Base-by-base conservation (phyloP, 2,113 vertebrate species). In the Scopus umbretta region DNA sequence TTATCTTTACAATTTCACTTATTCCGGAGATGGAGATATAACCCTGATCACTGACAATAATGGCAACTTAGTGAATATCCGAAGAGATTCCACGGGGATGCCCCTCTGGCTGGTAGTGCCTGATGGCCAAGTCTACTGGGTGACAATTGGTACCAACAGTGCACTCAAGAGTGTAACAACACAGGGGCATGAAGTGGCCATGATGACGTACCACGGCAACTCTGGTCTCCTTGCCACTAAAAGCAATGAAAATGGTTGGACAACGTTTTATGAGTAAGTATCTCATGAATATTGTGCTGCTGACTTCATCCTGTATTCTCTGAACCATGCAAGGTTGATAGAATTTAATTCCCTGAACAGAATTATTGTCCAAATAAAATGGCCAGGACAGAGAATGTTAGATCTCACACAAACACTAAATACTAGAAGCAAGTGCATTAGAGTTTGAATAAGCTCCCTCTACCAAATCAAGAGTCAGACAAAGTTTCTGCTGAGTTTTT, bases 261-360 rank as follows among this genome's bases (percentile, higher is more conserved):
- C 99, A 14, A 99, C 99, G 0, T 99, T 99, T 98, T 99, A 99
- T 45, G 99, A 99, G 99, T 99, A 96, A 99, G 99, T 99, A 94
- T 47, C 36, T 79, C 76, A 42, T 7, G 13, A 52, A 66, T 79
- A 47, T 62, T 55, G 25, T 30, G 10, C 45, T 71, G 32, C 25
- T 78, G 47, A 65, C 43, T 81, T 92, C 47, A 55, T 89, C 74
- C 68, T 45, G 13, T 65, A 30, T 72, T 82, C 66, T 79, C 68
- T 75, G 68, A 88, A 67, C 76, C 3, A 0, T 43, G 36, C 22
- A 49, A 63, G 13, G 22, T 16, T 71, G 66, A 47, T 23, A 34
- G 74, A 94, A 85, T 84, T 84, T 75, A 67, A 81, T 88, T 92
- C 71, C 45, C 50, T 78, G 52, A 13, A 45, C n/a, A 59, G 20